Base-by-base conservation (phyloP, 2,797 vertebrate species). In the Alauda arvensis region DNA sequence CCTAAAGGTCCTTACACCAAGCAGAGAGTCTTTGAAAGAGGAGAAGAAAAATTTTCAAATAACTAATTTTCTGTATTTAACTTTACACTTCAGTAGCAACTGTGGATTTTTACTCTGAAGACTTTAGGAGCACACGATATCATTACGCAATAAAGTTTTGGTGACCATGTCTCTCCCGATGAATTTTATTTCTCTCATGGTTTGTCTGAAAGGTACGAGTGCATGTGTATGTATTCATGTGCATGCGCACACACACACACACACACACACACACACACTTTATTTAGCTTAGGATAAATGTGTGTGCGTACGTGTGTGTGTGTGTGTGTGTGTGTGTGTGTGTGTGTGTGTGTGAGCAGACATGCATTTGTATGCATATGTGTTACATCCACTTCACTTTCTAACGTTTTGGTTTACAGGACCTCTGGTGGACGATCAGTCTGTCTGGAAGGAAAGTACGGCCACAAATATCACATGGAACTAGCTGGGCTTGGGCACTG, bases 381-480 rank as follows among this genome's bases (percentile, higher is more conserved):
- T 52, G 62, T 63, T 55, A 60, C 20, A 84, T 34, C 43, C 39
- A 51, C 79, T 76, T 96, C 83, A 94, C 56, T 37, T 37, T 37
- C 37, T 37, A 37, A 74, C 62, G 89, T 93, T 96, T 98, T 1
- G 53, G 95, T 96, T 97, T 97, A 95, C 97, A 98, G 82, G 97
- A 97, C 78, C 77, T 85, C 83, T 97, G 97, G 95, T 98, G 97
- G 95, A 98, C 67, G 13, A 96, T 96, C 91, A 98, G 94, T 94
- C 97, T 97, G 96, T 97, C 97, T 97, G 97, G 97, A 93, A 96
- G 93, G 96, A 98, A 98, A 93, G 97, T 98, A 56, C 97, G 91
- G 83, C 97, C 96, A 86, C 97, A 98, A 94, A 95, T 74, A 91
- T 92, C 83, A 94, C 97, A 98, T 94, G 97, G 96, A 96, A 97